Evolutionary conservation across 2,888 invertebrate species (phyloP), one percentile per base, ranked within the genome.

Genomic region (Hermaeophaga mercurialis): DNA sequence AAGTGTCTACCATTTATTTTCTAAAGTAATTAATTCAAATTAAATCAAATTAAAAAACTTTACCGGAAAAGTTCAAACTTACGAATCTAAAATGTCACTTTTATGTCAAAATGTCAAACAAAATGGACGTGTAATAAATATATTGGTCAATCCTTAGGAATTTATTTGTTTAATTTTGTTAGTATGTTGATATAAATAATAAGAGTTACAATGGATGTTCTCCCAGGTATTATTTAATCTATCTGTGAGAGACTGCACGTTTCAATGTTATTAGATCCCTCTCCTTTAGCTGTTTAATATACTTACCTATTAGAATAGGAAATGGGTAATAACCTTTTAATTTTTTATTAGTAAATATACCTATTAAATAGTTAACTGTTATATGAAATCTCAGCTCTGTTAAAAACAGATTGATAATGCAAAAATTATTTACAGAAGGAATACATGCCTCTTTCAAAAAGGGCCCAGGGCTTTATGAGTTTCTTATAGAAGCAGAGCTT

Each of bases 401-500:
- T 18, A 22, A 19, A 28, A 39, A 33, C 36, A 11, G 8, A 47
- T 54, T 54, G n/a, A 34, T 24, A 33, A 44, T 52, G 34, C 9
- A 15, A 33, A 33, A 5, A 34, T 44, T 18, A 12, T 54, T 60
- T 61, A 43, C 62, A 73, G 73, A 73, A 65, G 72, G 72, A 56
- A 62, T 73, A 26, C 75, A 74, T 70, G 72, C 75, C 46, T 71
- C 76, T 31, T 67, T 76, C 45, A 78, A 76, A 66, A 78, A 78
- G 65, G 85, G 85, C 33, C 86, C 85, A 41, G 89, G 89, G 63
- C 81, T 91, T 63, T 90, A 90, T 75, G 95, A 94, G 78, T 96
- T 96, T 79, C 86, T 97, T 64, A 87, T 91, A 74, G 95, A 96
- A 81, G 94, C 96, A 38, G 96, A 96, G 77, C 84, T 97, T 47